phyloP scores from a whole-genome alignment of 2,113 vertebrate species.

The Sclerurus mexicanus region DNA sequence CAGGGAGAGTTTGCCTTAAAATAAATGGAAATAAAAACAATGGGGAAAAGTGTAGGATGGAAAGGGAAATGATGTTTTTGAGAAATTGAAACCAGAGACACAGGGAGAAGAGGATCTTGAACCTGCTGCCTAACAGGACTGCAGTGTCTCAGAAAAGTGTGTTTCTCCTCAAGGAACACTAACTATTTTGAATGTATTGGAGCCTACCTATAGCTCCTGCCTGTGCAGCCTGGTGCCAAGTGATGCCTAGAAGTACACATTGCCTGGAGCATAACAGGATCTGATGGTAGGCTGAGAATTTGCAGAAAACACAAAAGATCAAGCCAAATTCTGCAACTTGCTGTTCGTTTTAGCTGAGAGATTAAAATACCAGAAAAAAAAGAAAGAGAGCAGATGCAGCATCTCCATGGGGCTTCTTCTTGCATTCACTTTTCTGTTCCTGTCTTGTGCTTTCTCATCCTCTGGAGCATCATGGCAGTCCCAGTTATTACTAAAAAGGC shows the following conservation, averaged over 20 bases:
- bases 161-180: neutral
- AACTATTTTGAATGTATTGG: neutral
- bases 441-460: neutral
- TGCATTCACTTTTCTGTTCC: neutral
- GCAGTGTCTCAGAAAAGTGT: neutral
- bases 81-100: neutral
- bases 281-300: neutral
- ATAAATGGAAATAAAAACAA: neutral
- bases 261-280: constrained; percentile 28
- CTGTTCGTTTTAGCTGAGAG: neutral
- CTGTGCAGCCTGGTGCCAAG: neutral
- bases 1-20: neutral
- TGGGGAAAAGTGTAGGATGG: neutral
- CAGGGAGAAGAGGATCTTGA: neutral
- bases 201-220: neutral
- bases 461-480: neutral
- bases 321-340: neutral
- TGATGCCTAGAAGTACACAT: neutral
- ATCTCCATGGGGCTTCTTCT: constrained; percentile 29
- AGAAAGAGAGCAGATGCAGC: constrained; percentile 36
- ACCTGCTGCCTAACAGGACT: neutral
- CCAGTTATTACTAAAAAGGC: neutral
- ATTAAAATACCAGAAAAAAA: constrained; percentile 17
- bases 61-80: neutral
- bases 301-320: constrained; percentile 1